Evolutionary conservation across 1,140 invertebrate species (phyloP), one percentile per base, ranked within the genome.

Genomic region (Oedothorax gibbosus): DNA sequence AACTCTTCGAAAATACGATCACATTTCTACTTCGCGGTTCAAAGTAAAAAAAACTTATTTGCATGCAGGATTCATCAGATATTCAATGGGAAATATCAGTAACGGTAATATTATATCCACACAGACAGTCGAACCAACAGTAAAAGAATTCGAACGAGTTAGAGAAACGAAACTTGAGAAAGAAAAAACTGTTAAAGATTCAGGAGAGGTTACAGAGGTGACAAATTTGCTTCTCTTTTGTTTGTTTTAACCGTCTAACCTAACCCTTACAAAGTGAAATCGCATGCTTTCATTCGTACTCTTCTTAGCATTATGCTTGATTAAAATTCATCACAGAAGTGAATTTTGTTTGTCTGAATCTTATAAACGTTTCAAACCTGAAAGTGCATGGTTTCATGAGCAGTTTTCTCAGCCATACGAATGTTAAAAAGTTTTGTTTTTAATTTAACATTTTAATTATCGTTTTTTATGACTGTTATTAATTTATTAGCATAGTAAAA

Each of bases 161-260:
- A 75, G 54, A 60, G 82, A 85, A 56, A 77, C 73, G 12, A 85
- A 85, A 54, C 21, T 85, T 11, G 82, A 78, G 62, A 76, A 85
- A 62, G 82, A 85, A 50, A 85, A 85, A 77, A 85, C 75, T 50
- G 50, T 78, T n/a, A 85, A 85, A 69, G 82, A 85, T 18, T 60
- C 82, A 14, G 82, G 82, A 51, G 72, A 76, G 62, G 78, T 75
- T 7, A 85, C 82, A 12, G 82, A 85, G 73, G 82, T 85, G 64
- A 77, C 49, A 11, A 54, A 2, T 50, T 54, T 73, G 54, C 35
- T 69, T 66, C 53, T 51, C 50, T 71, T 50, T n/a, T 65, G 64
- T 18, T 20, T 65, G 8, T 65, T 7, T n/a, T n/a, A n/a, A n/a
- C n/a, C n/a, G n/a, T n/a, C n/a, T n/a, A n/a, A n/a, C n/a, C n/a